Percentiles rank a stretch among this genome's conserved stretches.
phyloP scores from a whole-genome alignment of 2,797 vertebrate genomes.

The Acomys russatus region DNA sequence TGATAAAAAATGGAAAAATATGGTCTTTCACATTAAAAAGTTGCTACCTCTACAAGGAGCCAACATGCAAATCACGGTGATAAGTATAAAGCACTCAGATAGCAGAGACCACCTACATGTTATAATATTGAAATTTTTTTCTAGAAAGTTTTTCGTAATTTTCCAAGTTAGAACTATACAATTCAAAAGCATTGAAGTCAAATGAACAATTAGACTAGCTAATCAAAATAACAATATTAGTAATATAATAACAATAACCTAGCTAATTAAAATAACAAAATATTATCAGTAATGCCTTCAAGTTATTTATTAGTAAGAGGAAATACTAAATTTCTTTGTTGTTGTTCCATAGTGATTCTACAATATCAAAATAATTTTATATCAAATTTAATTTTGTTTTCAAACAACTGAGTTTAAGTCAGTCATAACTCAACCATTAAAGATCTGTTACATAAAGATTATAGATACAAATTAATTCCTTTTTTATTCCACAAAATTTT shows the following conservation, averaged over 20 bases:
- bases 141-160: conserved; percentile 13
- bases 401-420: not conserved
- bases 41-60: not conserved
- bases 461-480: not conserved
- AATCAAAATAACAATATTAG: not conserved
- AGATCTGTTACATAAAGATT: not conserved
- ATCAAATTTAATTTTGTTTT: conserved; percentile 35
- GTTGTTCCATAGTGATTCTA: not conserved
- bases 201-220: not conserved
- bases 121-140: not conserved
- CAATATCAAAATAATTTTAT: not conserved
- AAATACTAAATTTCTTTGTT: conserved; percentile 7
- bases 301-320: conserved; percentile 14
- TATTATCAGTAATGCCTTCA: not conserved
- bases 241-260: not conserved
- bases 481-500: not conserved
- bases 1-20: not conserved
- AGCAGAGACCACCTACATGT: not conserved
- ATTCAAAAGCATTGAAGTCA: conserved; percentile 31
- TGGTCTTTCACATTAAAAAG: not conserved
- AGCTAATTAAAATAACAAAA: not conserved
- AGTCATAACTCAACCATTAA: not conserved
- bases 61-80: not conserved
- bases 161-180: not conserved
- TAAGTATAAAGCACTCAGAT: not conserved